Evolutionary conservation across 2,113 vertebrate genomes (phyloP).

Genomic region (Oryzias curvinotus): DNA sequence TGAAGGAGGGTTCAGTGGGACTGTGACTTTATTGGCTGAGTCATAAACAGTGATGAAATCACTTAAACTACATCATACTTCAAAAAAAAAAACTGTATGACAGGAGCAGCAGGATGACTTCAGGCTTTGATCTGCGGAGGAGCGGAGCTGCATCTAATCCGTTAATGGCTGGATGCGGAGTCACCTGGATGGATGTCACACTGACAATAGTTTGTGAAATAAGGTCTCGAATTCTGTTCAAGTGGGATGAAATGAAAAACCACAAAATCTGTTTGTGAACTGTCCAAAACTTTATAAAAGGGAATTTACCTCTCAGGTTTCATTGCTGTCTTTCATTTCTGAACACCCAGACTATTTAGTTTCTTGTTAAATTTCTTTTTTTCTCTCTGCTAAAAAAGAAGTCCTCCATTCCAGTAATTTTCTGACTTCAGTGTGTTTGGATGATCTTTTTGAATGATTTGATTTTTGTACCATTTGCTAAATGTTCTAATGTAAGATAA

Average conservation of each 20-base stretch:
- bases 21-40: not conserved
- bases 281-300: not conserved
- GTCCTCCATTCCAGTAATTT: too few relatives aligned
- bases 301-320: not conserved
- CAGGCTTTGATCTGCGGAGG: constrained; percentile 40
- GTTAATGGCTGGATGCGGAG: constrained; percentile 51
- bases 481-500: too few relatives aligned
- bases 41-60: not conserved
- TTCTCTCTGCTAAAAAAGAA: too few relatives aligned
- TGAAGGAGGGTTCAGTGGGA: not conserved
- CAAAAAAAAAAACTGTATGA: not conserved
- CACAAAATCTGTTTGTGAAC: not conserved
- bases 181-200: constrained; percentile 15
- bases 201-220: constrained; percentile 8
- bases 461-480: too few relatives aligned
- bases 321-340: too few relatives aligned
- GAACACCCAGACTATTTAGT: too few relatives aligned
- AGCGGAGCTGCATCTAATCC: constrained; percentile 44
- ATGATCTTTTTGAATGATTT: too few relatives aligned
- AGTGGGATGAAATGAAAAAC: not conserved
- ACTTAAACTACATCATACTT: constrained; percentile 11
- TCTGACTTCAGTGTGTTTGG: too few relatives aligned
- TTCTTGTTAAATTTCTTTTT: too few relatives aligned
- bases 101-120: constrained; percentile 17
- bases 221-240: not conserved